phyloP scores from a whole-genome alignment of 2,797 vertebrate species.

The Rhinatrema bivittatum region DNA sequence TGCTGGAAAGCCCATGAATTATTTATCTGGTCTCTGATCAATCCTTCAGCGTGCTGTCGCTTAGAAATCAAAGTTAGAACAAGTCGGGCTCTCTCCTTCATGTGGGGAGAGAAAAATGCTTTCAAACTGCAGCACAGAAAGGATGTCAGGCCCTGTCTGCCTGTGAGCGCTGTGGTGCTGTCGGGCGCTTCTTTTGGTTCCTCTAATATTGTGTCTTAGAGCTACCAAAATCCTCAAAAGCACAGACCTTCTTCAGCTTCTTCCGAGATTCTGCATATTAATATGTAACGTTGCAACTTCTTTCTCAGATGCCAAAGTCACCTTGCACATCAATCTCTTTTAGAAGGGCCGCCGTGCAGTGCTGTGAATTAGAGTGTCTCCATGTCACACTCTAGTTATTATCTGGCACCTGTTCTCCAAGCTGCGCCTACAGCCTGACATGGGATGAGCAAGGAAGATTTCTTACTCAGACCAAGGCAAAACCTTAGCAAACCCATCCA shows the following conservation, averaged over 20 bases:
- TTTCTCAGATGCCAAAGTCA: slow-evolving; percentile 24
- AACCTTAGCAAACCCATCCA: too few relatives aligned
- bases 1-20: slow-evolving; percentile 42
- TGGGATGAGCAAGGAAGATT: too few relatives aligned
- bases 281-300: slow-evolving; percentile 18
- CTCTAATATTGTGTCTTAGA: neutral
- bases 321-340: slow-evolving; percentile 34
- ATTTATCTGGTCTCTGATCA: slow-evolving; percentile 33
- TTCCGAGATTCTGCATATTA: slow-evolving; percentile 6
- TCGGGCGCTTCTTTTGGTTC: neutral
- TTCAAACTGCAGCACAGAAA: neutral
- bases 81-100: slow-evolving; percentile 8
- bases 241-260: accelerated
- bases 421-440: too few relatives aligned
- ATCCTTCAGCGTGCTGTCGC: slow-evolving; percentile 41
- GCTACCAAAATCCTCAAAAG: slow-evolving; percentile 7
- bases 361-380: too few relatives aligned
- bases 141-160: neutral
- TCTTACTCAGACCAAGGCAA: too few relatives aligned
- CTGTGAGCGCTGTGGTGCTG: accelerated
- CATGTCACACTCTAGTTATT: too few relatives aligned
- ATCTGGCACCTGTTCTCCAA: too few relatives aligned
- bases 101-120: neutral
- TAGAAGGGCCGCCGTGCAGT: too few relatives aligned
- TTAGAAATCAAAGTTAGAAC: slow-evolving; percentile 39